Evolutionary conservation across 2,888 invertebrate species (phyloP).

Genomic region (Cryptocephalus primarius): DNA sequence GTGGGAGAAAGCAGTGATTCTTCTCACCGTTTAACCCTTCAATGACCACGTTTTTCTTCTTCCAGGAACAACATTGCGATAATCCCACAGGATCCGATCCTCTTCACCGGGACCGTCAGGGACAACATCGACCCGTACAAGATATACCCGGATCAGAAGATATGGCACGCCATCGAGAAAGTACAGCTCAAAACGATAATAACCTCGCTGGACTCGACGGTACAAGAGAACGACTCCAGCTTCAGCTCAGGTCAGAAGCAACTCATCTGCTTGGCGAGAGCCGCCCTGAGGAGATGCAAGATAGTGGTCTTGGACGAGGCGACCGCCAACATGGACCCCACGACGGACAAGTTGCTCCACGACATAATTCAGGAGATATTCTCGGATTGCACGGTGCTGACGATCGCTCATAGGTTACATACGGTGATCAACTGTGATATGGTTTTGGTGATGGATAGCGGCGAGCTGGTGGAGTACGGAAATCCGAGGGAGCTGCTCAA

Average conservation of each 20-base stretch:
- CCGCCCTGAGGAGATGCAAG: slow-evolving; percentile 38
- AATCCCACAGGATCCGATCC: slow-evolving; percentile 41
- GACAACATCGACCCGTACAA: slow-evolving; percentile 22
- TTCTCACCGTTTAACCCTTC: too few species aligned
- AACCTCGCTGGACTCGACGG: slow-evolving; percentile 19
- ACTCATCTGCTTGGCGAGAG: slow-evolving; percentile 58
- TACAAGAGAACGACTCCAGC: slow-evolving; percentile 12
- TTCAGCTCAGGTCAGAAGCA: slow-evolving; percentile 47
- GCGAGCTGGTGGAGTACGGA: slow-evolving; percentile 25
- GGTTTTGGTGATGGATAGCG: slow-evolving; percentile 44
- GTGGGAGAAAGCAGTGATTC: too few species aligned
- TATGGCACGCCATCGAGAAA: slow-evolving; percentile 22
- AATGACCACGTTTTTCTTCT: neutral
- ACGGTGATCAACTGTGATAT: slow-evolving; percentile 78
- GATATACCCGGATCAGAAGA: slow-evolving; percentile 14
- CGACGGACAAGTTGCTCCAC: slow-evolving; percentile 67
- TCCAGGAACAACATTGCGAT: slow-evolving; percentile 38
- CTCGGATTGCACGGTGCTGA: slow-evolving; percentile 64
- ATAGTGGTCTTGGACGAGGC: slow-evolving; percentile 51
- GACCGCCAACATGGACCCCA: slow-evolving; percentile 70
- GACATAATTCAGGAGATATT: slow-evolving; percentile 64
- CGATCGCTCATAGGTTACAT: slow-evolving; percentile 73
- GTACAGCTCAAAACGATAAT: slow-evolving; percentile 31
- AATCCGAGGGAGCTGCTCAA: slow-evolving; percentile 14
- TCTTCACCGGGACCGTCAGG: slow-evolving; percentile 43